Base-by-base conservation (phyloP, 2,797 vertebrate species). In the Cephalopachus bancanus region DNA sequence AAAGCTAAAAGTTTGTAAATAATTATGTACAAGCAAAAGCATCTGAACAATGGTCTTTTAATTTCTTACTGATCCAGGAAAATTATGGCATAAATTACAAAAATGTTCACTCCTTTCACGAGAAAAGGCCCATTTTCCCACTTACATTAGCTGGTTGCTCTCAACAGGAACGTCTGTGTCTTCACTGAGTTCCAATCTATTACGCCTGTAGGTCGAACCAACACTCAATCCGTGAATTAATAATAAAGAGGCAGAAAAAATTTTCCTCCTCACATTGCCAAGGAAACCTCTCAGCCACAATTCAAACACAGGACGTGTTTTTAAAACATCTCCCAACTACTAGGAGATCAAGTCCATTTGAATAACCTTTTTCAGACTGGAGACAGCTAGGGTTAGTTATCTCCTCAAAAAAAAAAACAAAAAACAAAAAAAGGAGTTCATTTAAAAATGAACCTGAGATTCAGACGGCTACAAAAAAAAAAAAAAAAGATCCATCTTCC, bases 221-320 rank as follows among this genome's bases (percentile, higher is more conserved):
- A 99, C 98, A 99, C 99, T 99, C 99, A 99, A 99, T 99, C 99
- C 99, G 95, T 99, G 98, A 99, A 99, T 99, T 99, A 99, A 99
- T 99, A 98, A 99, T 98, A 99, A 99, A 98, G 98, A 98, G 98
- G 98, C 98, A 98, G 98, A 97, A 98, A 98, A 98, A 98, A 96
- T 96, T 98, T 98, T 98, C 98, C 98, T 99, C 98, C 98, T 99
- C 98, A 98, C 98, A 98, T 98, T 98, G 98, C 98, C 98, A 98
- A 98, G 98, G 98, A 98, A 98, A 98, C 96, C 97, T 98, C 98
- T 98, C 98, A 98, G 98, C 98, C 98, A 98, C 98, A 98, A 98
- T 94, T 98, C 98, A 98, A 98, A 98, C 98, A 98, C 96, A 96
- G 97, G 97, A 97, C 71, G 98, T 97, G 98, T 97, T 98, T 97